Conservation (phyloP, 1,140 invertebrate species). For the Dufourea novaeangliae region DNA sequence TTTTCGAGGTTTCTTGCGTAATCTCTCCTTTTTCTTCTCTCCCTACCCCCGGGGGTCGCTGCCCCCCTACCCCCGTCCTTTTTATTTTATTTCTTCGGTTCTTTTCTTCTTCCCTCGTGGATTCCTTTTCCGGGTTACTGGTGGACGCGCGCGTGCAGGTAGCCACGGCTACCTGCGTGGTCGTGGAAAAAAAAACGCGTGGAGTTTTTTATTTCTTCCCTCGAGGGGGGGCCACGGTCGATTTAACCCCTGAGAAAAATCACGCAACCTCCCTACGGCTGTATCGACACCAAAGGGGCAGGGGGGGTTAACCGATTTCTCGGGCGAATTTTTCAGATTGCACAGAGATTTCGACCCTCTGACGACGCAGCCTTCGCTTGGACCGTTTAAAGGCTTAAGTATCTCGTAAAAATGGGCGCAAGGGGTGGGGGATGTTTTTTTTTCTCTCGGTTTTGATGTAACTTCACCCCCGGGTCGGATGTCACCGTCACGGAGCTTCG, state of each 20-base stretch:
- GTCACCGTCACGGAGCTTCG: slow-evolving; percentile 53
- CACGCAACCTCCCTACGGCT: slow-evolving; percentile 35
- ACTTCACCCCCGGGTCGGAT: slow-evolving; percentile 60
- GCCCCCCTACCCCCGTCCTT: too few relatives aligned
- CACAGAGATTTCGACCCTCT: slow-evolving; percentile 66
- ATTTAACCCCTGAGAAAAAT: slow-evolving; percentile 82
- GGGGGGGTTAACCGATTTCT: slow-evolving; percentile 80
- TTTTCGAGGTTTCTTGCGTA: slow-evolving; percentile 63
- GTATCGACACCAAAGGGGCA: slow-evolving; percentile 58
- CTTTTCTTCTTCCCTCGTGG: slow-evolving; percentile 9
- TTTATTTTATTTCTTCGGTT: slow-evolving; percentile 18
- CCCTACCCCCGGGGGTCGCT: background rate
- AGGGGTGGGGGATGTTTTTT: slow-evolving; percentile 1
- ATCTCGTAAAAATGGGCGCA: slow-evolving; percentile 79
- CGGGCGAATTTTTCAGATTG: slow-evolving; percentile 70
- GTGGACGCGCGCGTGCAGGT: slow-evolving; percentile 58
- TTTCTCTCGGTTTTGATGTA: background rate
- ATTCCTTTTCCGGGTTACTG: slow-evolving; percentile 46
- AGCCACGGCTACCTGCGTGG: slow-evolving; percentile 59
- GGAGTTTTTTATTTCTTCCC: too few relatives aligned
- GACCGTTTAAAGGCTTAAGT: slow-evolving; percentile 80
- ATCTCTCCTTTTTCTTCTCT: slow-evolving; percentile 57
- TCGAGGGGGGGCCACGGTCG: slow-evolving; percentile 77
- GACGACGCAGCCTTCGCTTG: slow-evolving; percentile 41
- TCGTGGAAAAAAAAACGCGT: slow-evolving; percentile 43